Percentiles rank a stretch among this genome's conserved stretches.
phyloP scores from a whole-genome alignment of 2,113 vertebrate species.

The Serilophus lunatus region DNA sequence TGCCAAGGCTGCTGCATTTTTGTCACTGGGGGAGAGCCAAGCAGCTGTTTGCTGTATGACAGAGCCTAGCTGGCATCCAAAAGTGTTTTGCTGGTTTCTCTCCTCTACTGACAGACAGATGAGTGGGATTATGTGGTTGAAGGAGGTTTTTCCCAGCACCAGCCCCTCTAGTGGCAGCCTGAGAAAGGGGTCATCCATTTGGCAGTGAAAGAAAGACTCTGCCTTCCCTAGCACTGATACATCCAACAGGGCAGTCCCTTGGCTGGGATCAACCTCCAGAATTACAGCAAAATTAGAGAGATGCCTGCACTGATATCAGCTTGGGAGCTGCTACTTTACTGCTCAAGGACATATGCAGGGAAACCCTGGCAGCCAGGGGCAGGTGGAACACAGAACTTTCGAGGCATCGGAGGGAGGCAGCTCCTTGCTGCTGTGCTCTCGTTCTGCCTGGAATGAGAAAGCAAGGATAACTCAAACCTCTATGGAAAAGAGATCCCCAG shows the following conservation, averaged over 20 bases:
- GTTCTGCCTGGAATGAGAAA: not conserved
- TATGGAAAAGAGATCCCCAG: accelerated
- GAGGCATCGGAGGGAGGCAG: accelerated
- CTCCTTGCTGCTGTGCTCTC: not conserved
- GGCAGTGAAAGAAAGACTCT: not conserved
- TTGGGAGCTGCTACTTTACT: not conserved
- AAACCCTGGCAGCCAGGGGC: not conserved
- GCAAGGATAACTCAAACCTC: not conserved
- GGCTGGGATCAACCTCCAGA: not conserved
- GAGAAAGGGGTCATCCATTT: not conserved
- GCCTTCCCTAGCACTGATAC: not conserved
- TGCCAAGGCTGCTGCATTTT: not conserved
- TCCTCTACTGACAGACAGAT: not conserved
- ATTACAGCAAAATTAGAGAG: not conserved
- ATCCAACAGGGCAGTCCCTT: not conserved
- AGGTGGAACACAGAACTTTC: not conserved
- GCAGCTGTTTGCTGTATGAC: not conserved
- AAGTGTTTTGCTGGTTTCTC: not conserved
- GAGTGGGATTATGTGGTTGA: not conserved
- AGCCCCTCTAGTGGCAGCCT: not conserved
- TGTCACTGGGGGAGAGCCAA: not conserved
- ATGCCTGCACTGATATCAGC: not conserved
- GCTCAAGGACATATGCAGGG: accelerated
- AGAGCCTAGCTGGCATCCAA: not conserved
- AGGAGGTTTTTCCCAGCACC: not conserved